Base-by-base conservation (phyloP, 2,113 vertebrate species). In the Mastomys natalensis region DNA sequence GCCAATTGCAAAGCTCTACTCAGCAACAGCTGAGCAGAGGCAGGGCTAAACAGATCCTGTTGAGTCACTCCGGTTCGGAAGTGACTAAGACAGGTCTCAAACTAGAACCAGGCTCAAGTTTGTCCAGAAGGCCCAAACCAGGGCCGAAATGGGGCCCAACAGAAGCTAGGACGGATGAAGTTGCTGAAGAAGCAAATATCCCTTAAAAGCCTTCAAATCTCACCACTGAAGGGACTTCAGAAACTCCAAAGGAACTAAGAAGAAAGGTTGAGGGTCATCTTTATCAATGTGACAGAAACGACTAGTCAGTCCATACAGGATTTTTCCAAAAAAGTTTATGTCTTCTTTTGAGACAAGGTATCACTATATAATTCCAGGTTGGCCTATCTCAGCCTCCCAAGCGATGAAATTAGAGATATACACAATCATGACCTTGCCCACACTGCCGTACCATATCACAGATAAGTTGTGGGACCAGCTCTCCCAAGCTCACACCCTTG, bases 111-210 rank as follows among this genome's bases (percentile, higher is more conserved):
- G 51, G 51, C 51, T 51, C 10, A 10, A 51, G 51, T 51, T 51
- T 51, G 8, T 51, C 51, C 51, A 51, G 9, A 51, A 51, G 51
- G 51, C 10, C 51, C 51, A 51, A 51, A 51, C 10, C 51, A 11
- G 51, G 10, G 51, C 51, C 11, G 51, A 51, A 51, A 51, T 51
- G 51, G 51, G 9, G 51, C 1, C 51, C 51, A 51, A 51, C 51
- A 51, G 51, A 51, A 48, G 84, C 37, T 76, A 31, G 77, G 43
- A 76, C 81, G 29, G 29, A 90, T 68, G 34, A 12, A 87, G 84
- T 51, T 92, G 74, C 70, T 93, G 21, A 90, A 95, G 84, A 94
- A 95, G 60, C 40, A 66, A 92, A 53, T 87, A 53, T 60, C 85
- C 22, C 45, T 87, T 87, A 80, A 51, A 89, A 72, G 6, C 64